A percentile compares a stretch with the other conserved stretches of the same genome.
Conservation (phyloP, 2,888 invertebrate genomes). For the Lydus trimaculatus region DNA sequence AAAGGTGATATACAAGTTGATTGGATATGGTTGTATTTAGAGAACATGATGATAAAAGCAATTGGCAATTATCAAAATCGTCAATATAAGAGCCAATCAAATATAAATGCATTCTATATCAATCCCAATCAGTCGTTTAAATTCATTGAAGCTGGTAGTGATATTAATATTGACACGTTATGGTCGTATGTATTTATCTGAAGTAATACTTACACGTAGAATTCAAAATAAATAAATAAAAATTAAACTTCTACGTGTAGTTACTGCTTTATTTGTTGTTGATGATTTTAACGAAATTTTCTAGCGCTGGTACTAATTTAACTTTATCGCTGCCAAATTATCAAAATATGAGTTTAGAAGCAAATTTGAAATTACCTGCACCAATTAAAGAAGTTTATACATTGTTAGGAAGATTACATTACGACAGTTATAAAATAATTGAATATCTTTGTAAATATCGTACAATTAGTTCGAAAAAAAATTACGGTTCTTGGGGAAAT, state of each 20-base stretch:
- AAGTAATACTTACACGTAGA: too few species aligned
- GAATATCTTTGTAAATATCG: constrained; percentile 65
- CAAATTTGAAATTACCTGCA: constrained; percentile 68
- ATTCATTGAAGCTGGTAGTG: constrained; percentile 63
- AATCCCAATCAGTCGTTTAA: constrained; percentile 65
- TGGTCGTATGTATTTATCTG: constrained; percentile 61
- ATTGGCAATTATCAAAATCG: constrained; percentile 58
- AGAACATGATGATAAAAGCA: constrained; percentile 63
- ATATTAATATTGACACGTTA: constrained; percentile 64
- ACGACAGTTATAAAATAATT: constrained; percentile 58
- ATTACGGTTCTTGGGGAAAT: constrained; percentile 67
- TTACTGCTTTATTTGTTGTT: background rate
- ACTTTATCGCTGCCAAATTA: constrained; percentile 63
- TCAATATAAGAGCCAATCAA: constrained; percentile 59
- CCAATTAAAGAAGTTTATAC: constrained; percentile 72
- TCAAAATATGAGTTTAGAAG: constrained; percentile 64
- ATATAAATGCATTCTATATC: constrained; percentile 61
- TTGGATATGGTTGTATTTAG: constrained; percentile 65
- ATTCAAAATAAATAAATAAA: background rate
- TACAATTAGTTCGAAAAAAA: constrained; percentile 63
- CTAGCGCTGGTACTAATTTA: constrained; percentile 50
- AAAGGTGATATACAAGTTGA: constrained; percentile 59
- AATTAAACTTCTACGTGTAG: constrained; percentile 7
- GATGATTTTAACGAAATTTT: constrained; percentile 21
- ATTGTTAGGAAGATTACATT: constrained; percentile 62